A percentile compares a stretch with the other conserved stretches of the same genome.
phyloP scores from a whole-genome alignment of 2,888 invertebrate genomes.

The Choristoneura rosaceana region DNA sequence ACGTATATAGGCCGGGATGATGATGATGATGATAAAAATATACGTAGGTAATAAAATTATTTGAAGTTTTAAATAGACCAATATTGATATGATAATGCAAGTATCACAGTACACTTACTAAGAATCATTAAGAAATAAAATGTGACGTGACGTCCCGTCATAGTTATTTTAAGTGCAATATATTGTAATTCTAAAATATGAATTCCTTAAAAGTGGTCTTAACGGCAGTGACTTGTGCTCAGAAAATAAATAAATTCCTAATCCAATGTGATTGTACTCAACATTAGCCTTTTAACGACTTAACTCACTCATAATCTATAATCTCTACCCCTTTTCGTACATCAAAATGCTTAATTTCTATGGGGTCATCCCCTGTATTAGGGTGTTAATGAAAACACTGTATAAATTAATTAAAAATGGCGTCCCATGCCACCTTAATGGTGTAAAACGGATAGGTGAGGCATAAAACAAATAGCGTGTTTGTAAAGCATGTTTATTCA shows the following conservation, averaged over 20 bases:
- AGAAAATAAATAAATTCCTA: neutral
- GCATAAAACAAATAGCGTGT: constrained; percentile 70
- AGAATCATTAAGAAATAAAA: too few species aligned
- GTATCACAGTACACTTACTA: too few species aligned
- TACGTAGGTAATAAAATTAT: too few species aligned
- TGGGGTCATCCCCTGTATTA: constrained; percentile 23
- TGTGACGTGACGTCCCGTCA: too few species aligned
- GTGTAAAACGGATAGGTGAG: constrained; percentile 63
- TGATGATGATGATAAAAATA: too few species aligned
- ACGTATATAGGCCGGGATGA: too few species aligned
- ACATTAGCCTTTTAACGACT: neutral
- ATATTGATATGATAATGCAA: too few species aligned
- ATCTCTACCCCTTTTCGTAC: constrained; percentile 15
- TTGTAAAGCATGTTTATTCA: constrained; percentile 71
- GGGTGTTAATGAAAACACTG: constrained; percentile 12
- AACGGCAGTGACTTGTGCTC: too few species aligned
- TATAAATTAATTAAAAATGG: constrained; percentile 41
- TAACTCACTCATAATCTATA: neutral
- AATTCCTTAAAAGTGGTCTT: too few species aligned
- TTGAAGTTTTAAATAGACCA: too few species aligned
- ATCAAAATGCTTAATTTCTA: constrained; percentile 39
- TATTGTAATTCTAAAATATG: neutral
- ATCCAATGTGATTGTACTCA: neutral
- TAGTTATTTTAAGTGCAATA: neutral
- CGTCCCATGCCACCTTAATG: constrained; percentile 37